phyloP scores from a whole-genome alignment of 2,113 vertebrate species.

The Brachionichthys hirsutus region DNA sequence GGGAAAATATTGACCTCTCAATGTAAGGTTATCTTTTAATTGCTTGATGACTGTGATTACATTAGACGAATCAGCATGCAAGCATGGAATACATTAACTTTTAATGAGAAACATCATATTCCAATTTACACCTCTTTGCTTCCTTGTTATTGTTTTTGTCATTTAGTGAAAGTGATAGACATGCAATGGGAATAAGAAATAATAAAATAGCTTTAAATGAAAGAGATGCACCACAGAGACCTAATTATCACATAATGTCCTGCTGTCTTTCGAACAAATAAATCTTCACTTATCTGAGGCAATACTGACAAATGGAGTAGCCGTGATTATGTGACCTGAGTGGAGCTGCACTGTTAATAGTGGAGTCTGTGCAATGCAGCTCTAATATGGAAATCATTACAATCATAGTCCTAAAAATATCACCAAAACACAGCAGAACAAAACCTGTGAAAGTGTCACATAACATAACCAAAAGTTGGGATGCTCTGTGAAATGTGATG shows the following conservation, averaged over 20 bases:
- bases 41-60: slow-evolving; percentile 57
- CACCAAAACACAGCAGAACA: no score
- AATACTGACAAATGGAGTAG: slow-evolving; percentile 6
- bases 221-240: slow-evolving; percentile 11
- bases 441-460: no score
- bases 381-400: no score
- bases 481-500: no score
- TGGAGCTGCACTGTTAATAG: no score
- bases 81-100: slow-evolving; percentile 66
- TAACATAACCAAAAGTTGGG: no score
- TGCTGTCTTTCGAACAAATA: slow-evolving; percentile 16
- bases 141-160: slow-evolving; percentile 43
- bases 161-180: slow-evolving; percentile 34
- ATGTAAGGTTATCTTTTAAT: slow-evolving; percentile 64
- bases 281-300: slow-evolving; percentile 2
- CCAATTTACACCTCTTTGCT: slow-evolving; percentile 48
- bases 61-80: slow-evolving; percentile 41
- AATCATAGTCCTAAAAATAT: no score
- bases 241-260: slow-evolving; percentile 12
- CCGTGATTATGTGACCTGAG: not conserved
- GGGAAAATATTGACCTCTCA: slow-evolving; percentile 56
- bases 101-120: slow-evolving; percentile 71
- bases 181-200: not conserved
- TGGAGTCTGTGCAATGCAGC: no score
- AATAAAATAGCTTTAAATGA: slow-evolving; percentile 3